Conservation (phyloP, 2,888 invertebrate genomes). For the Pilophorus perplexus region DNA sequence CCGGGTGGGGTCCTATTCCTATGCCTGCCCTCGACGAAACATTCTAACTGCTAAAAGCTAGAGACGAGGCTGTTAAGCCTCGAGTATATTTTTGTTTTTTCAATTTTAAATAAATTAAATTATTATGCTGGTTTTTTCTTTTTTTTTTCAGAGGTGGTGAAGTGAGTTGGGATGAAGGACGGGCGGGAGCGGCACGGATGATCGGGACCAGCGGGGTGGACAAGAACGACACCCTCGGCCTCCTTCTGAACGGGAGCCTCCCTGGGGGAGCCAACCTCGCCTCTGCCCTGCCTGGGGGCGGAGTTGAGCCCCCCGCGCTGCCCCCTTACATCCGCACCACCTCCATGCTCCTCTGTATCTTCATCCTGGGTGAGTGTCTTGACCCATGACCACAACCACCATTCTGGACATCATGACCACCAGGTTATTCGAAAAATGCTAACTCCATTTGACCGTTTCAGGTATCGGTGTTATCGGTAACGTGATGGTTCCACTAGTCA, state of each 20-base stretch:
- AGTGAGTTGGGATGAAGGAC: constrained; percentile 39
- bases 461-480: constrained; percentile 83
- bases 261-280: constrained; percentile 20
- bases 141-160: constrained; percentile 19
- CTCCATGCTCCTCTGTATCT: constrained; percentile 81
- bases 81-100: no score
- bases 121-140: no score
- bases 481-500: constrained; percentile 89
- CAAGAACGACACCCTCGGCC: constrained; percentile 38
- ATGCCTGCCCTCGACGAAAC: no score
- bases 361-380: constrained; percentile 73
- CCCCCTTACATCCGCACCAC: constrained; percentile 84
- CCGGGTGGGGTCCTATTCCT: no score
- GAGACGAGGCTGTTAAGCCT: no score
- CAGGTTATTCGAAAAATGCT: no score
- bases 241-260: constrained; percentile 37
- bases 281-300: constrained; percentile 13
- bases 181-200: constrained; percentile 36
- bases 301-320: constrained; percentile 51
- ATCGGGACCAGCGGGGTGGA: constrained; percentile 38
- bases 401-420: no score
- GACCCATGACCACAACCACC: no score
- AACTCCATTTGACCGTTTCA: no score
- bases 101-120: no score
- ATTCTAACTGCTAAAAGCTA: no score